Base-by-base conservation (phyloP, 2,888 invertebrate genomes). In the Xanthostigma xanthostigma region DNA sequence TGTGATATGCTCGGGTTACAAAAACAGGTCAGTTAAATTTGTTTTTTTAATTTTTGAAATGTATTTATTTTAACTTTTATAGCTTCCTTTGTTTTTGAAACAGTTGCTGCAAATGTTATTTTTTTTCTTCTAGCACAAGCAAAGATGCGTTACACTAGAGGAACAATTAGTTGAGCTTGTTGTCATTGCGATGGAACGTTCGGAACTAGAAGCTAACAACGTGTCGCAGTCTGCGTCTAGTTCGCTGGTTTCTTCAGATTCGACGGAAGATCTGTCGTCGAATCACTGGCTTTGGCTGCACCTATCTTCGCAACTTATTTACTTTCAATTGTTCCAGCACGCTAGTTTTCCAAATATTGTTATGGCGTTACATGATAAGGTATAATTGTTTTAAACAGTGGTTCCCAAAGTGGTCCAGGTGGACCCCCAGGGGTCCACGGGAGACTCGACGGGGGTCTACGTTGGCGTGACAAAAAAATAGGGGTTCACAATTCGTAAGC, bases 331-430 rank as follows among this genome's bases (percentile, higher is more conserved):
- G 2, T 93, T 92, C 63, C 93, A 94, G 62, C 92, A 92, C 66
- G 91, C 92, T 1, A 87, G 84, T 53, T 96, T 96, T 62, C 88
- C 91, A 36, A 90, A 89, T 60, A 88, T 96, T 61, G 91, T 96
- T 0, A 78, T 86, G 71, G 84, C 89, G 0, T 72, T 96, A 36
- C 88, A 92, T 63, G 85, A 87, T 50, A 90, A 87, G 71, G 79
- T 45, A 9, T 35, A 9, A 27, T 9, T 3, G 3, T 17, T 17
- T 17, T 17, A 17, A 17, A 3, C 17, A 4, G 4, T 17, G 17
- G 17, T 17, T 4, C 17, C 17, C n/a, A n/a, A n/a, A n/a, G n/a
- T n/a, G n/a, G n/a, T n/a, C n/a, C n/a, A n/a, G n/a, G n/a, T n/a
- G n/a, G n/a, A n/a, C n/a, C n/a, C n/a, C n/a, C n/a, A n/a, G n/a